These are phyloP conservation scores for Habroteleia sp. DNA, from an alignment of 2,888 invertebrate species.

Conservation along the genomic window DNA sequence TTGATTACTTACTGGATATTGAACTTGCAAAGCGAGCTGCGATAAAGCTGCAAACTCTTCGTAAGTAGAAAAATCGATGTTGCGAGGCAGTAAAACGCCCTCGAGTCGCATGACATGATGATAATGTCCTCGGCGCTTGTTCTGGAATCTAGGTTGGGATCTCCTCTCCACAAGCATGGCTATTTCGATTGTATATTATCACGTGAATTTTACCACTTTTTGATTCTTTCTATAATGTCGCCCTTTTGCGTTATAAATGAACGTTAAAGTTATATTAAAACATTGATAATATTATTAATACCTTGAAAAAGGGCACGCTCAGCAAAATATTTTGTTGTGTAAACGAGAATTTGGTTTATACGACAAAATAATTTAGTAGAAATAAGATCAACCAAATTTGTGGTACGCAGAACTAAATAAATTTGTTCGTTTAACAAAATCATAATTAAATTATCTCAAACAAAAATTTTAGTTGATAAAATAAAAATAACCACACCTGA, in stretches of 20 bases:
- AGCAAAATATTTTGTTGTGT: no score
- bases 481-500: no score
- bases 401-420: no score
- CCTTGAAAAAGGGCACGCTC: no score
- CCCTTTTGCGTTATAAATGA: slow-evolving; percentile 6
- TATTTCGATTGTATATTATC: slow-evolving; percentile 35
- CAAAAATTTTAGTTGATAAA: no score
- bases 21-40: slow-evolving; percentile 43
- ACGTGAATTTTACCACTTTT: slow-evolving; percentile 6
- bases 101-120: slow-evolving; percentile 59
- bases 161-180: slow-evolving; percentile 37
- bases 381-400: no score
- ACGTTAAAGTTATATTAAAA: no score
- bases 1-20: slow-evolving; percentile 43
- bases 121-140: slow-evolving; percentile 54
- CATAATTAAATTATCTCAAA: no score
- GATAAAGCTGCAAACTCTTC: slow-evolving; percentile 61
- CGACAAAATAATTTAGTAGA: no score
- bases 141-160: slow-evolving; percentile 56
- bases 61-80: slow-evolving; percentile 71
- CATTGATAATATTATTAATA: not conserved
- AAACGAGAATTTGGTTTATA: no score
- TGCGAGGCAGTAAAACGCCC: slow-evolving; percentile 61
- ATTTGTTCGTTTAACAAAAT: no score
- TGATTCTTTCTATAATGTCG: slow-evolving; percentile 8